phyloP scores from a whole-genome alignment of 2,888 invertebrate species.

The Morinoia aosen region DNA sequence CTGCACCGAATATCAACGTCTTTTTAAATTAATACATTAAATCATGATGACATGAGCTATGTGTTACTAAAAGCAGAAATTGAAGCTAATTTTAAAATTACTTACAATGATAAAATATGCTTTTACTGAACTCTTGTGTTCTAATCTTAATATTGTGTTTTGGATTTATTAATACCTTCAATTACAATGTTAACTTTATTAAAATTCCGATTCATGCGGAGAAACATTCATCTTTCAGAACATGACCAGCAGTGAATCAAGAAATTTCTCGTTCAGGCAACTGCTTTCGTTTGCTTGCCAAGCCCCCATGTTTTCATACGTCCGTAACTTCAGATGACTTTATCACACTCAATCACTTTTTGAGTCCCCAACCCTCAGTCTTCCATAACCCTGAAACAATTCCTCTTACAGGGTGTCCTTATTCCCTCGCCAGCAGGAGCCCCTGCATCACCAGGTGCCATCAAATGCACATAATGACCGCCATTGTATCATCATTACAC shows the following conservation, averaged over 20 bases:
- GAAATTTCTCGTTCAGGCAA: background rate
- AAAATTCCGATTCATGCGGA: no score
- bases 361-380: background rate
- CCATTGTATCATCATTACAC: conserved; percentile 50
- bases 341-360: background rate
- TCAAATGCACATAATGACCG: conserved; percentile 49
- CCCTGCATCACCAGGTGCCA: conserved; percentile 42
- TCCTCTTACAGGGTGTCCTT: conserved; percentile 3
- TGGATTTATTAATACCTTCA: no score
- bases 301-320: background rate
- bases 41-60: no score
- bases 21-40: no score
- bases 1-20: no score
- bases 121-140: background rate
- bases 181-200: no score
- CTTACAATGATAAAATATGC: background rate
- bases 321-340: background rate
- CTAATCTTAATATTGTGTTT: background rate
- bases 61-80: background rate
- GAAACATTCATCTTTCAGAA: no score
- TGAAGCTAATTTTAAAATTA: background rate
- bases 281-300: background rate
- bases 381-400: background rate
- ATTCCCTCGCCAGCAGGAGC: background rate
- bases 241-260: no score